Evolutionary conservation across 2,113 vertebrate species (phyloP), one percentile per base, ranked within the genome.

Genomic region (Alligator sinensis): DNA sequence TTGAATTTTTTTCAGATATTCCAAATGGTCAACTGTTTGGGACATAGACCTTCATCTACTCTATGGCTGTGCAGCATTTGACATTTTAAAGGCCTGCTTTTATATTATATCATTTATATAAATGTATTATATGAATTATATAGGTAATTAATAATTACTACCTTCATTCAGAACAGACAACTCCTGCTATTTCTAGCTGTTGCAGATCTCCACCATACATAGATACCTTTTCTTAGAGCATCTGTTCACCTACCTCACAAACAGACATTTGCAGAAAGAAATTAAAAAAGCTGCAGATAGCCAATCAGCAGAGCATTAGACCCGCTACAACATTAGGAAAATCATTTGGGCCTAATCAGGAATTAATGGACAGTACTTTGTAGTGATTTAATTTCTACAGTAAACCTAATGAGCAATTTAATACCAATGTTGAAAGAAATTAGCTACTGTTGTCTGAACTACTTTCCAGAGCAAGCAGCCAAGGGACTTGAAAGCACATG

Each of bases 381-480:
- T 84, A 92, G 87, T 91, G 88, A 96, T 96, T 97, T 96, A 93
- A 97, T 96, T 97, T 97, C 87, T 91, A 77, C 91, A 95, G 88
- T 96, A 97, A 97, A 96, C 22, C 57, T 97, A 98, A 98, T 89
- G 93, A 97, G 90, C 97, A 97, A 96, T 91, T 83, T 96, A 96
- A 97, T 88, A 90, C 79, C 88, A 94, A 96, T 15, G 59, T 93
- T 95, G 91, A 88, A 97, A 95, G 72, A 90, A 96, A 96, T 94
- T 72, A 91, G 87, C 86, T 87, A 14, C 70, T 96, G 30, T 95
- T 96, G 85, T 96, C 90, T 94, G 93, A 95, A 92, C 75, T 88
- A 14, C 87, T 94, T 90, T 96, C 89, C 91, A 84, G 66, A 96
- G 85, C 72, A 90, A 93, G 86, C 75, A 85, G 80, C 86, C 84